Evolutionary conservation across 2,888 invertebrate species (phyloP), one percentile per base, ranked within the genome.

Genomic region (Alloplasta piceator): DNA sequence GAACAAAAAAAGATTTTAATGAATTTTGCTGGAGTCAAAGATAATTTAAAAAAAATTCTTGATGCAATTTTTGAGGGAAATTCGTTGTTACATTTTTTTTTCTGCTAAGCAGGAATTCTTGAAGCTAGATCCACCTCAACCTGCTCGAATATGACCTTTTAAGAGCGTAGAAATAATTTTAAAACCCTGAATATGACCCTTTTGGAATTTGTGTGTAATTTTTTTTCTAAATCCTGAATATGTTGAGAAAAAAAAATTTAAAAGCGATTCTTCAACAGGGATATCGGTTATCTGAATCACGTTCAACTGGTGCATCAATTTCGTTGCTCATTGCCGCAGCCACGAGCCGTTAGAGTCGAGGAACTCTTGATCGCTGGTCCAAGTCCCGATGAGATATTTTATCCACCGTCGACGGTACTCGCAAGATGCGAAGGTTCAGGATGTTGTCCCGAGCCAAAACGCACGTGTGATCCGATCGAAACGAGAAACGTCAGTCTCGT

Each of bases 341-440:
- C 87, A 36, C 86, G 90, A 16, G 90, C 91, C 0, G 84, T 91
- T 6, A 85, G 86, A 6, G 86, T 90, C 5, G 85, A 82, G 39
- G 90, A 91, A 67, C 84, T 91, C 14, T 78, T 91, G 10, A 85
- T 86, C 6, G 85, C 87, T 46, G 90, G 90, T 5, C 90, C 89
- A 10, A 87, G 86, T 74, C 86, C 89, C 4, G 90, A 90, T 70
- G 90, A 90, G 68, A 85, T 89, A 68, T 91, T 91, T 82, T 90
- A 89, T 84, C 91, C 92, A 4, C 58, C 86, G 0, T 88, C 90
- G 43, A 91, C 91, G 26, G 91, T 92, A 3, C 78, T 91, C 9
- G 86, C 89, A 26, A 87, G 92, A 50, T 92, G 92, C 78, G 87
- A 86, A 26, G 87, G 87, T 9, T 87, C 92, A 1, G 92, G 92